Evolutionary conservation across 2,797 vertebrate species (phyloP).

Genomic region (Melanotaenia maccullochi): DNA sequence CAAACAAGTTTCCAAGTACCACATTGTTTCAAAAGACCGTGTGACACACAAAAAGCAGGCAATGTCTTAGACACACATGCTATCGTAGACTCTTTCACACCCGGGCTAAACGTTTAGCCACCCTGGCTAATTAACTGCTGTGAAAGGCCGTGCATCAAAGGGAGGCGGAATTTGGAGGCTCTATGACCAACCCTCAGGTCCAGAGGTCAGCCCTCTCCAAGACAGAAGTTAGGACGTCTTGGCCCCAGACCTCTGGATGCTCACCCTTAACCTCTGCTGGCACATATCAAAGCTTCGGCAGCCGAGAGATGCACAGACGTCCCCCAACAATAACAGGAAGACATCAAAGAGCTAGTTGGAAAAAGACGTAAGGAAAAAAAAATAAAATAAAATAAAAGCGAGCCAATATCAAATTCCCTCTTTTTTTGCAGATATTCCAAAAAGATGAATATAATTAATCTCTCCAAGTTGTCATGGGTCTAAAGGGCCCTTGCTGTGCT

Average conservation of each 20-base stretch:
- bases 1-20: slow-evolving; percentile 82
- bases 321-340: slow-evolving; percentile 83
- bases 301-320: slow-evolving; percentile 80
- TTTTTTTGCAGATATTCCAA: slow-evolving; percentile 80
- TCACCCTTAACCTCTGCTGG: slow-evolving; percentile 83
- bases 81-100: slow-evolving; percentile 80
- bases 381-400: slow-evolving; percentile 62
- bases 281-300: slow-evolving; percentile 82
- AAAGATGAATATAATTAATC: slow-evolving; percentile 96
- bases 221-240: slow-evolving; percentile 82
- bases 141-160: slow-evolving; percentile 86
- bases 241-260: slow-evolving; percentile 81
- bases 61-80: slow-evolving; percentile 80
- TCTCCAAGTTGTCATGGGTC: slow-evolving; percentile 92
- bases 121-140: slow-evolving; percentile 84
- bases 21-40: slow-evolving; percentile 83
- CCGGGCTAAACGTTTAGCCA: slow-evolving; percentile 87
- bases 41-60: slow-evolving; percentile 75
- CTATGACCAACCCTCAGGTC: slow-evolving; percentile 78
- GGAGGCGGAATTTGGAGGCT: slow-evolving; percentile 75
- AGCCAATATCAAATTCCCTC: slow-evolving; percentile 85
- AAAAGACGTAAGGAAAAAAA: slow-evolving; percentile 71
- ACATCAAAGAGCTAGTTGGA: slow-evolving; percentile 83
- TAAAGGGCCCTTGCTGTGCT: slow-evolving; percentile 91
- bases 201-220: slow-evolving; percentile 83